phyloP scores from a whole-genome alignment of 2,888 invertebrate species.

The Ophion slaviceki region DNA sequence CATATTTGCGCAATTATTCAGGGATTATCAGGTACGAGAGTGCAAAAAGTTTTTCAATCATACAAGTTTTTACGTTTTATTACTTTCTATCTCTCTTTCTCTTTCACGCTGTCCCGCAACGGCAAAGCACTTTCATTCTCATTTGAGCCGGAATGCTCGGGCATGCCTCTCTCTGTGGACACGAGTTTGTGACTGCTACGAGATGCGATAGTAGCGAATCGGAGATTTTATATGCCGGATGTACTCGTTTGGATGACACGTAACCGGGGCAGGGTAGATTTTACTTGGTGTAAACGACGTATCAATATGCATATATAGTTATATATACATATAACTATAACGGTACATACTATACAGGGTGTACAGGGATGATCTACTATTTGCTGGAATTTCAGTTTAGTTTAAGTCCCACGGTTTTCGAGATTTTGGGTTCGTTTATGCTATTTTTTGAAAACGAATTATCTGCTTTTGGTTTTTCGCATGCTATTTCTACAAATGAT shows the following conservation, averaged over 20 bases:
- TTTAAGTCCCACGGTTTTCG: too few species aligned
- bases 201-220: constrained; percentile 25
- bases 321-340: background rate
- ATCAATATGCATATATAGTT: constrained; percentile 6
- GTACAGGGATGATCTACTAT: too few species aligned
- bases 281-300: constrained; percentile 25
- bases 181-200: background rate
- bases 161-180: background rate
- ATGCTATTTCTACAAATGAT: too few species aligned
- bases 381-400: too few species aligned
- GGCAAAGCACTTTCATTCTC: constrained; percentile 26
- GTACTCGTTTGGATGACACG: constrained; percentile 34
- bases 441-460: too few species aligned
- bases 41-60: constrained; percentile 15
- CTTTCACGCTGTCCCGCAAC: background rate
- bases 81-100: background rate
- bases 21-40: background rate
- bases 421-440: too few species aligned
- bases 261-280: constrained; percentile 31
- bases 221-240: constrained; percentile 31
- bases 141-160: constrained; percentile 36
- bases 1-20: background rate
- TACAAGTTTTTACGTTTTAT: constrained; percentile 23
- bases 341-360: background rate
- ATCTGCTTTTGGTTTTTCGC: too few species aligned